Conservation (phyloP, 2,797 vertebrate species). For the Hippocampus kuda region DNA sequence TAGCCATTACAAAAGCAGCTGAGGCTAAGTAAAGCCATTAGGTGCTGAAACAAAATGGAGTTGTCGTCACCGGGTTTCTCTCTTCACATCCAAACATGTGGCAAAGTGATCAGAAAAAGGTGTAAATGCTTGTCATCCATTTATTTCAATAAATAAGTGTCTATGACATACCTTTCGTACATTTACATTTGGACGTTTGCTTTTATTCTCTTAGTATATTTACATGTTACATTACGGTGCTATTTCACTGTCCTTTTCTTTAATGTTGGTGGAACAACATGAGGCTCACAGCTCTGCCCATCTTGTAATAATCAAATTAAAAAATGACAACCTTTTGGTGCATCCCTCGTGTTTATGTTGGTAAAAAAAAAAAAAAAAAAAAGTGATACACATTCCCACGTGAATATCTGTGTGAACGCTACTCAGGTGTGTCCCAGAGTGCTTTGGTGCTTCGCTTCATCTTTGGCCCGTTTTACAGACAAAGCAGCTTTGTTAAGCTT, state of each 20-base stretch:
- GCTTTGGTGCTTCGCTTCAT: constrained; percentile 34
- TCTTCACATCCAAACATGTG: background rate
- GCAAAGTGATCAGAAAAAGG: background rate
- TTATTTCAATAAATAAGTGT: background rate
- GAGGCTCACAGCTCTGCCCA: background rate
- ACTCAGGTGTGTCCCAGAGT: constrained; percentile 20
- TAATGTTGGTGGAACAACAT: background rate
- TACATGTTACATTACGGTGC: no score
- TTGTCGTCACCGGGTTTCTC: background rate
- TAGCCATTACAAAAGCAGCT: constrained; percentile 59
- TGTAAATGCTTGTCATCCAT: background rate
- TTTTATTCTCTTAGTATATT: background rate
- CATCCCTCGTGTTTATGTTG: background rate
- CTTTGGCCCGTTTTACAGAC: constrained; percentile 48
- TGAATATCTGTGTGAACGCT: constrained; percentile 13
- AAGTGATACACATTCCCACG: constrained; percentile 2
- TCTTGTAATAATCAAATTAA: background rate
- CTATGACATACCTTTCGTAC: background rate
- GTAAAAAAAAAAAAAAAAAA: constrained; percentile 4
- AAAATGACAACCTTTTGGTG: background rate
- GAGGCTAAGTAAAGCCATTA: constrained; percentile 61
- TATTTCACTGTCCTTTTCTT: no score
- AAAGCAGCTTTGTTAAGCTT: constrained; percentile 65
- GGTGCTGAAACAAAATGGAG: constrained; percentile 43
- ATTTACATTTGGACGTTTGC: background rate